These are phyloP conservation scores for Tolmerus cingulatus DNA, from an alignment of 2,888 invertebrate genomes.

Conservation along the genomic window DNA sequence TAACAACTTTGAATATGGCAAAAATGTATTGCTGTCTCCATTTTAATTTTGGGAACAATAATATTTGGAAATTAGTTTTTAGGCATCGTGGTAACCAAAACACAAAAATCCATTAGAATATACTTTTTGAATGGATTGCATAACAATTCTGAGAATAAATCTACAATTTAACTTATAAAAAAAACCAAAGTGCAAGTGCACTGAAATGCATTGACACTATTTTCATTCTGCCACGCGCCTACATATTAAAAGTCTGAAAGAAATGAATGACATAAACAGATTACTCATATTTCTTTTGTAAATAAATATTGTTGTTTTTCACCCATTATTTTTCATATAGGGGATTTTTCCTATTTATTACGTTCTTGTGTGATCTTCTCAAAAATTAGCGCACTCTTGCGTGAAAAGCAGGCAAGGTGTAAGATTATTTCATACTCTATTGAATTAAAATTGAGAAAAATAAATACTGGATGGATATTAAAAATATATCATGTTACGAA, in stretches of 20 bases:
- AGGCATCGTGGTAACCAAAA: too few species aligned
- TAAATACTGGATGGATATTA: not conserved
- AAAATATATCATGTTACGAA: not conserved
- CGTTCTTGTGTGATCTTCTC: not conserved
- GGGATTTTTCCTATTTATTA: not conserved
- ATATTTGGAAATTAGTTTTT: too few species aligned
- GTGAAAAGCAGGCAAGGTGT: not conserved
- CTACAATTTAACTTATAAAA: not conserved
- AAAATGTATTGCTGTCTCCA: too few species aligned
- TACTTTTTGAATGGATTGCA: too few species aligned
- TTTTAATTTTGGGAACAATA: too few species aligned
- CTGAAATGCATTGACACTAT: not conserved
- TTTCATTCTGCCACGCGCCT: not conserved
- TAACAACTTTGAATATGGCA: too few species aligned
- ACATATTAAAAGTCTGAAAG: not conserved
- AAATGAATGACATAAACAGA: not conserved
- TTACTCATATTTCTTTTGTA: constrained; percentile 2
- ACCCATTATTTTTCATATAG: not conserved
- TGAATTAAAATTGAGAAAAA: not conserved
- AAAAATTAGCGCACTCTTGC: not conserved
- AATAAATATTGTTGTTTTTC: not conserved
- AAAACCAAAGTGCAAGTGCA: not conserved
- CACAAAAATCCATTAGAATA: too few species aligned
- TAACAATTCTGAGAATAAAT: too few species aligned
- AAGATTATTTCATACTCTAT: not conserved